These are phyloP conservation scores for Nezara viridula DNA, from an alignment of 2,888 invertebrate species.

Conservation along the genomic window DNA sequence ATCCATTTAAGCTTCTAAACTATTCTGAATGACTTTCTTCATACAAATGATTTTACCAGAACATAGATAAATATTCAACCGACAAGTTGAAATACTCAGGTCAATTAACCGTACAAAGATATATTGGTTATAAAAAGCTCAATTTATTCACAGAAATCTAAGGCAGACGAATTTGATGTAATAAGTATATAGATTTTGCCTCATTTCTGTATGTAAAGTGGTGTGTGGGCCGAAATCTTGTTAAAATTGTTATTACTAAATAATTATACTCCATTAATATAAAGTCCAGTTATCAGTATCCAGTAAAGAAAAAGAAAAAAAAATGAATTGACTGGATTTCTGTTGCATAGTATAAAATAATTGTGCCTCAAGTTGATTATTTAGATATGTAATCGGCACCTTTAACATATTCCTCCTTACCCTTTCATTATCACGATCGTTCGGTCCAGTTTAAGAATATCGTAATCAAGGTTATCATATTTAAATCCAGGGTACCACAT, in stretches of 20 bases:
- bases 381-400: not conserved
- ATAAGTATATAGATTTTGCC: not conserved
- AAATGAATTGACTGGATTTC: too few relatives aligned
- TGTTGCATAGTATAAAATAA: too few relatives aligned
- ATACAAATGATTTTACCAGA: too few relatives aligned
- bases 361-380: not conserved
- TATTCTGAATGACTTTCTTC: too few relatives aligned
- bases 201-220: not conserved
- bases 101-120: not conserved
- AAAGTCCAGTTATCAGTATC: not conserved
- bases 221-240: not conserved
- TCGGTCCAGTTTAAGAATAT: not conserved
- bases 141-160: conserved; percentile 2
- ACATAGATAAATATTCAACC: too few relatives aligned
- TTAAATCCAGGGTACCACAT: not conserved
- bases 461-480: not conserved
- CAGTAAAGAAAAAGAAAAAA: too few relatives aligned
- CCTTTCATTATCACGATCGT: not conserved
- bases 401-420: not conserved
- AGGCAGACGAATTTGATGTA: not conserved
- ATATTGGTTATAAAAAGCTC: not conserved
- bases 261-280: not conserved
- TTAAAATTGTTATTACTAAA: not conserved
- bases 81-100: too few relatives aligned
- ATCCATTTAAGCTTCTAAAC: too few relatives aligned